Evolutionary conservation across 2,797 vertebrate genomes (phyloP).

Genomic region (Takifugu ocellatus): DNA sequence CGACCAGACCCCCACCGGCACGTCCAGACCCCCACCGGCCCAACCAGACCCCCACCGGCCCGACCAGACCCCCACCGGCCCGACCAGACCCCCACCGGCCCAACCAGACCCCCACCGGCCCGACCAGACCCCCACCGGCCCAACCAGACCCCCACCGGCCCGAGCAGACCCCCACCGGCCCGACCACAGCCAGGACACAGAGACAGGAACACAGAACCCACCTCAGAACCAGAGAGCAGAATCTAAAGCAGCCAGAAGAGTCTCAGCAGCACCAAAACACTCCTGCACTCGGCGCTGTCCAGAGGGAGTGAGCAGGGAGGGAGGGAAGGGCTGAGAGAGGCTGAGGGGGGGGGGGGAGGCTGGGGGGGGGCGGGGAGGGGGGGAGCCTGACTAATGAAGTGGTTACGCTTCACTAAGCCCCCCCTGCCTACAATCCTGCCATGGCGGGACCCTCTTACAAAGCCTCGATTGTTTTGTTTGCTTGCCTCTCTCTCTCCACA

Average conservation of each 20-base stretch:
- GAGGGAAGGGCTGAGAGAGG: conserved; percentile 34
- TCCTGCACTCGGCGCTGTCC: conserved; percentile 8
- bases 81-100: too few relatives aligned
- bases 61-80: too few relatives aligned
- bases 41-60: too few relatives aligned
- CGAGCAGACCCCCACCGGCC: too few relatives aligned
- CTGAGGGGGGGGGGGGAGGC: conserved; percentile 39
- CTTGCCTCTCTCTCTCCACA: conserved; percentile 19
- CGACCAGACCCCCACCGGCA: not conserved
- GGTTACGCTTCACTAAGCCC: conserved; percentile 61
- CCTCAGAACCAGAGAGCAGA: conserved; percentile 33
- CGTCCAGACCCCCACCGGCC: too few relatives aligned
- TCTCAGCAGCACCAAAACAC: conserved; percentile 11
- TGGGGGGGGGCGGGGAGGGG: conserved; percentile 18
- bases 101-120: too few relatives aligned
- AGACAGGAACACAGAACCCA: conserved; percentile 26
- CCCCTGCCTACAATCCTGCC: conserved; percentile 57
- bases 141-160: too few relatives aligned
- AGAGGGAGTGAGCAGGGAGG: conserved; percentile 39
- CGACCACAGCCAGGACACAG: not conserved
- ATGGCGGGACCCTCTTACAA: conserved; percentile 67
- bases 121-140: not conserved
- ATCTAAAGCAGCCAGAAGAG: conserved; percentile 2
- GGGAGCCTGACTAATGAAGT: conserved; percentile 76
- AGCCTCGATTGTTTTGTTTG: conserved; percentile 71